Evolutionary conservation across 2,797 vertebrate species (phyloP).

Genomic region (Anguilla anguilla): DNA sequence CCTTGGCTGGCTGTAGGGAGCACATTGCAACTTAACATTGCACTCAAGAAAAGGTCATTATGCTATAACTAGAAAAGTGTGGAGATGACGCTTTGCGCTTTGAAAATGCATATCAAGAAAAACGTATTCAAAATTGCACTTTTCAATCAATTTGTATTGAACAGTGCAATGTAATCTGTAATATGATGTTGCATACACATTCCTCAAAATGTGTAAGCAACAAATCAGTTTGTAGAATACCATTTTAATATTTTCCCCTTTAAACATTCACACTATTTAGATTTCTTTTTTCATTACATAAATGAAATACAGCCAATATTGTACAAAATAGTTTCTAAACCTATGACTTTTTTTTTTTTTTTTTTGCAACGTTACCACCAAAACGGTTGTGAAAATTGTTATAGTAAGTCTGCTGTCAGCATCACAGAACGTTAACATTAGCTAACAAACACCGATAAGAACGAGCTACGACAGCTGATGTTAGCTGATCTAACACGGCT

Average conservation of each 20-base stretch:
- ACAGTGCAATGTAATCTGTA: not conserved
- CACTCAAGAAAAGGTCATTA: not conserved
- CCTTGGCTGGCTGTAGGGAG: constrained; percentile 77
- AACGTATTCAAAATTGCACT: not conserved
- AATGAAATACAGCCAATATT: not conserved
- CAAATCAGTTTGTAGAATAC: not conserved
- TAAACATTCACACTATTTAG: not conserved
- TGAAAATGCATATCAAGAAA: no score
- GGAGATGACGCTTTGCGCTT: not conserved
- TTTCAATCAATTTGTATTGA: not conserved
- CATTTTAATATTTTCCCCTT: not conserved
- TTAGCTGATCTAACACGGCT: not conserved
- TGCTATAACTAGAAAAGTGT: not conserved
- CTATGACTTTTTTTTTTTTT: not conserved
- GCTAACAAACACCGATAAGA: not conserved
- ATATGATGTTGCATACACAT: not conserved
- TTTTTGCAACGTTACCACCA: not conserved
- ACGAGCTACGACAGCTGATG: no score
- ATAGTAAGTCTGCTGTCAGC: not conserved
- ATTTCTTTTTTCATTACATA: not conserved
- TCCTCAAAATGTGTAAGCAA: not conserved
- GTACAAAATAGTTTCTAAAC: not conserved
- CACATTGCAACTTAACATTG: not conserved
- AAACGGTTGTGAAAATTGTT: not conserved
- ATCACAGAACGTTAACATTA: not conserved